Percentiles rank a stretch among this genome's conserved stretches.
phyloP scores from a whole-genome alignment of 1,140 invertebrate genomes.

The Drosophila chauvacae region DNA sequence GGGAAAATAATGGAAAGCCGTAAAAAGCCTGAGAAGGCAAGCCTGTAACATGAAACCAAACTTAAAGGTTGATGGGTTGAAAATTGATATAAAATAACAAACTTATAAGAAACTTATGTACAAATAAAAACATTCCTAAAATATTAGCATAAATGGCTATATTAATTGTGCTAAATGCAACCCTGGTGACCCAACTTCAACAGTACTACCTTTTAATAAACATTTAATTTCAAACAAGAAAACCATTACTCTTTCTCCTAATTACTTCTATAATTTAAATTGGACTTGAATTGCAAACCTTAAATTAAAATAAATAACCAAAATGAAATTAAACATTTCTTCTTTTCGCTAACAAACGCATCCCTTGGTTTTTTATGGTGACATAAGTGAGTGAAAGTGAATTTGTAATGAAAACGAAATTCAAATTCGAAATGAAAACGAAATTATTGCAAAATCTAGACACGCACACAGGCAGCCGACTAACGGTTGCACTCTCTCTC shows the following conservation, averaged over 20 bases:
- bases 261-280: background rate
- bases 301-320: too few species aligned
- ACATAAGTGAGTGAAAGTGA: slow-evolving; percentile 83
- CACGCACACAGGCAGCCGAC: slow-evolving; percentile 51
- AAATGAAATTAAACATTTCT: background rate
- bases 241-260: too few species aligned
- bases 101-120: too few species aligned
- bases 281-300: background rate
- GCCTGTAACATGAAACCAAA: background rate
- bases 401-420: slow-evolving; percentile 75
- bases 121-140: too few species aligned
- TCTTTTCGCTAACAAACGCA: background rate
- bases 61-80: background rate
- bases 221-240: too few species aligned
- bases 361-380: slow-evolving; percentile 52
- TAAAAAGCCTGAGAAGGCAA: background rate
- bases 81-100: too few species aligned
- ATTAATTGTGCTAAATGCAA: too few species aligned
- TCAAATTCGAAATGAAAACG: slow-evolving; percentile 74
- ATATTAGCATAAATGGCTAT: too few species aligned
- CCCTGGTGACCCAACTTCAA: too few species aligned
- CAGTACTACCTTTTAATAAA: too few species aligned
- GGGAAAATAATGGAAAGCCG: slow-evolving; percentile 10
- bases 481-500: slow-evolving; percentile 26
- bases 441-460: slow-evolving; percentile 80